These are phyloP conservation scores for Orthosia gothica DNA, from an alignment of 2,888 invertebrate species.

Conservation along the genomic window DNA sequence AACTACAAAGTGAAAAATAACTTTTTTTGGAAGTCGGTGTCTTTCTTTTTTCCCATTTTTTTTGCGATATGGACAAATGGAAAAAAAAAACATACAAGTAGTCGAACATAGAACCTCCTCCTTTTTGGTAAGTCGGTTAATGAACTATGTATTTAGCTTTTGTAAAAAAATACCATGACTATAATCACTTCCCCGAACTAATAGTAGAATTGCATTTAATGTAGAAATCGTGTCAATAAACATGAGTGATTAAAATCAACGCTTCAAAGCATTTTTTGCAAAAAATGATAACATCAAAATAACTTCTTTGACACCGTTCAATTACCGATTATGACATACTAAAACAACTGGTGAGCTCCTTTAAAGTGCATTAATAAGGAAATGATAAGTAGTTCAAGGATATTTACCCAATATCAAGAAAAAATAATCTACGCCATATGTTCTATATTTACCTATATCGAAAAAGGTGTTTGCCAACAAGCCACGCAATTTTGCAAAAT, in stretches of 20 bases:
- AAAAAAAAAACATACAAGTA: too few relatives aligned
- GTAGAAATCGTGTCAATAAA: neutral
- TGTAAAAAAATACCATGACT: neutral
- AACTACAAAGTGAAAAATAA: too few relatives aligned
- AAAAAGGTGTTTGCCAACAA: constrained; percentile 42
- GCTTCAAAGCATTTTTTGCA: neutral
- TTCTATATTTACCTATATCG: constrained; percentile 28
- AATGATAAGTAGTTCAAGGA: constrained; percentile 24
- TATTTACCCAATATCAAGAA: constrained; percentile 22
- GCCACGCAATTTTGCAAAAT: constrained; percentile 23
- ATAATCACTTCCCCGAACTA: constrained; percentile 1
- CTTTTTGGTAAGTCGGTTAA: too few relatives aligned
- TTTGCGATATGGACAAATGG: too few relatives aligned
- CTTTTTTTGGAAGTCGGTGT: too few relatives aligned
- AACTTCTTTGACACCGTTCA: neutral
- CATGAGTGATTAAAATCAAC: constrained; percentile 24
- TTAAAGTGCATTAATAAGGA: constrained; percentile 50
- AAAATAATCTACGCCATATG: constrained; percentile 3
- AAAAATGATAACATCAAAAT: constrained; percentile 9
- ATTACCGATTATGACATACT: constrained; percentile 10
- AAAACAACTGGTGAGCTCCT: neutral
- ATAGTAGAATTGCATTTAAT: constrained; percentile 4
- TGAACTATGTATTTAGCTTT: too few relatives aligned
- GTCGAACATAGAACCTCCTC: too few relatives aligned
- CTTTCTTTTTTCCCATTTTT: too few relatives aligned